phyloP scores from a whole-genome alignment of 2,113 vertebrate species.

The Alethe castanea region DNA sequence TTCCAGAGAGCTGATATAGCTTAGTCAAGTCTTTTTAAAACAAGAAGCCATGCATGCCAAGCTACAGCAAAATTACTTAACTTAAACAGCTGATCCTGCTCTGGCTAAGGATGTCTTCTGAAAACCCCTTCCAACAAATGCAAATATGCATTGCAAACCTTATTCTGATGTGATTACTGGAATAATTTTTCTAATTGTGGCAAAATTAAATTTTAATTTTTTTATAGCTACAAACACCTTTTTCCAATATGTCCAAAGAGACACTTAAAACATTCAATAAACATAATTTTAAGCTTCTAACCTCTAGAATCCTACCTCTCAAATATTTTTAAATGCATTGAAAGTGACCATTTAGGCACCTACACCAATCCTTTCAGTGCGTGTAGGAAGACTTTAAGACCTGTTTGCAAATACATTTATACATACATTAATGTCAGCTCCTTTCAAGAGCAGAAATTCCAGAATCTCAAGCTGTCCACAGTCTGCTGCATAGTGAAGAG shows the following conservation, averaged over 20 bases:
- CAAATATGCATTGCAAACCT: background rate
- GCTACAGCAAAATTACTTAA: background rate
- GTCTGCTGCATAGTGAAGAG: slow-evolving; percentile 93
- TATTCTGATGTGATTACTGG: background rate
- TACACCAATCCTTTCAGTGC: background rate
- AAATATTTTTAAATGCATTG: background rate
- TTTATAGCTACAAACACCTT: background rate
- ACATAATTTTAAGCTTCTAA: background rate
- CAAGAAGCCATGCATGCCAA: background rate
- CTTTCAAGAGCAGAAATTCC: slow-evolving; percentile 89
- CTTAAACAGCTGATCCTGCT: background rate
- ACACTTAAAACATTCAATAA: background rate
- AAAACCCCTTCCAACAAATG: background rate
- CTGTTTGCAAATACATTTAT: background rate
- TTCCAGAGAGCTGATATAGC: background rate
- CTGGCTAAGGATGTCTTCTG: background rate
- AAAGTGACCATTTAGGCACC: background rate
- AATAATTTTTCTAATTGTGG: background rate
- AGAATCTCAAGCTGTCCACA: slow-evolving; percentile 88
- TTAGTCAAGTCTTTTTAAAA: background rate
- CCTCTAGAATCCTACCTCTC: background rate
- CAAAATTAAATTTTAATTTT: background rate
- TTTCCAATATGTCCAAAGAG: background rate
- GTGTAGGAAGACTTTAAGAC: background rate
- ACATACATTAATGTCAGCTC: slow-evolving; percentile 94